These are phyloP conservation scores for Belonocnema kinseyi DNA, from an alignment of 1,140 invertebrate genomes.

Conservation along the genomic window DNA sequence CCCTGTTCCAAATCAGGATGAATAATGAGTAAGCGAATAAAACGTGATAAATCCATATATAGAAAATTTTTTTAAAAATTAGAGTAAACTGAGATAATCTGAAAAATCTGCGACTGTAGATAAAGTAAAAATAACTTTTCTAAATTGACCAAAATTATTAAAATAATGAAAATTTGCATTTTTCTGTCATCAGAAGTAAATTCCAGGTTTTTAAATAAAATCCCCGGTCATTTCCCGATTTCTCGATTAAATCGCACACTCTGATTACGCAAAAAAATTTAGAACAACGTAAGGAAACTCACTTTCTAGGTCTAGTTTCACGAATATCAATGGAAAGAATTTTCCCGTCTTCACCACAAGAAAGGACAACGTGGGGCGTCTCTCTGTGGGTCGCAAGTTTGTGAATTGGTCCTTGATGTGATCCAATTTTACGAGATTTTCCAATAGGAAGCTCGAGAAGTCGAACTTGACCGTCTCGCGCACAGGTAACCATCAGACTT, in stretches of 20 bases:
- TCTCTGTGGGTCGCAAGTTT: slow-evolving; percentile 86
- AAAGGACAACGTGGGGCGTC: slow-evolving; percentile 87
- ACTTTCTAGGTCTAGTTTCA: slow-evolving; percentile 81
- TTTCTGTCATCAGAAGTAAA: too few species aligned
- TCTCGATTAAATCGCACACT: background rate
- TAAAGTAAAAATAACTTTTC: too few species aligned
- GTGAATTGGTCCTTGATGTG: slow-evolving; percentile 85
- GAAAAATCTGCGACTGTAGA: too few species aligned
- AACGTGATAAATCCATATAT: too few species aligned
- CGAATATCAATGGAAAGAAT: slow-evolving; percentile 90
- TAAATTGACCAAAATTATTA: too few species aligned
- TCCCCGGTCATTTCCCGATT: too few species aligned
- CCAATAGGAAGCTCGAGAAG: slow-evolving; percentile 73
- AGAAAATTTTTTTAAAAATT: too few species aligned
- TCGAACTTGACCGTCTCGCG: slow-evolving; percentile 91
- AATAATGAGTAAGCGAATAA: too few species aligned
- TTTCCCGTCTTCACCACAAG: slow-evolving; percentile 91
- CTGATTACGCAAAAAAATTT: background rate
- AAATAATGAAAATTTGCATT: too few species aligned
- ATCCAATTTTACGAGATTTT: slow-evolving; percentile 80
- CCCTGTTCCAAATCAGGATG: too few species aligned
- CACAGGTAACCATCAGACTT: slow-evolving; percentile 89
- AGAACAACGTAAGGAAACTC: slow-evolving; percentile 48
- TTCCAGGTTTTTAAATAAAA: too few species aligned
- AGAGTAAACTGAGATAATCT: too few species aligned